A percentile compares a stretch with the other conserved stretches of the same genome.
Conservation (phyloP, 2,797 vertebrate species). For the Lithobates sylvaticus region DNA sequence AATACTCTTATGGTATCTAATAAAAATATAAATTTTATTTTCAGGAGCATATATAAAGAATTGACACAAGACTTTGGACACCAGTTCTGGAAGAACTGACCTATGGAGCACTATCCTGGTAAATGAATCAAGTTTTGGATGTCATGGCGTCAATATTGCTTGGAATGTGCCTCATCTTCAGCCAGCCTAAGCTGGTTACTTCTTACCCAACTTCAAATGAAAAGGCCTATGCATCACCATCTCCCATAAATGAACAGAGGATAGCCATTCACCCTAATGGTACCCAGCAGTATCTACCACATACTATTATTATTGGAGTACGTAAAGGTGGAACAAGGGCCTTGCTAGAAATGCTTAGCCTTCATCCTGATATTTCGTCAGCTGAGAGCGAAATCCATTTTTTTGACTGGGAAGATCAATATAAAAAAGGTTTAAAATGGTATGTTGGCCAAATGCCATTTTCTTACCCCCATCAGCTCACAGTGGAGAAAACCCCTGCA, state of each 20-base stretch:
- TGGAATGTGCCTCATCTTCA: conserved; percentile 85
- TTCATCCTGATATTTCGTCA: conserved; percentile 87
- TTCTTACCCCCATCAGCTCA: conserved; percentile 85
- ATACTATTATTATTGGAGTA: conserved; percentile 94
- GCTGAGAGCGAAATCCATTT: conserved; percentile 96
- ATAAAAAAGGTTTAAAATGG: conserved; percentile 88
- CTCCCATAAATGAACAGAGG: conserved; percentile 61
- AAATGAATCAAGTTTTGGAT: conserved; percentile 82
- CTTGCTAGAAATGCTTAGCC: conserved; percentile 93
- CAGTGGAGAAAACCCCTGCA: conserved; percentile 95
- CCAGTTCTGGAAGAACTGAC: conserved; percentile 72
- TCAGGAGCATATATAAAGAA: conserved; percentile 34
- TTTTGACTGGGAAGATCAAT: conserved; percentile 96
- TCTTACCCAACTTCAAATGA: conserved; percentile 74
- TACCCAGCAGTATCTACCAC: conserved; percentile 84
- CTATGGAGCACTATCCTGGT: conserved; percentile 75
- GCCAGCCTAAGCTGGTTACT: conserved; percentile 81
- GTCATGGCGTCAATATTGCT: conserved; percentile 86
- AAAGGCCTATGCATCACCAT: conserved; percentile 60
- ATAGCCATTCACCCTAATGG: conserved; percentile 77
- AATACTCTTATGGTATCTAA: not conserved
- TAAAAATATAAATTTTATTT: not conserved
- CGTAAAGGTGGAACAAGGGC: conserved; percentile 95
- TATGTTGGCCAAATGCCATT: conserved; percentile 94
- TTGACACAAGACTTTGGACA: conserved; percentile 51